These are phyloP conservation scores for Sabatieria punctata DNA, from an alignment of 2,888 invertebrate genomes.

Conservation along the genomic window DNA sequence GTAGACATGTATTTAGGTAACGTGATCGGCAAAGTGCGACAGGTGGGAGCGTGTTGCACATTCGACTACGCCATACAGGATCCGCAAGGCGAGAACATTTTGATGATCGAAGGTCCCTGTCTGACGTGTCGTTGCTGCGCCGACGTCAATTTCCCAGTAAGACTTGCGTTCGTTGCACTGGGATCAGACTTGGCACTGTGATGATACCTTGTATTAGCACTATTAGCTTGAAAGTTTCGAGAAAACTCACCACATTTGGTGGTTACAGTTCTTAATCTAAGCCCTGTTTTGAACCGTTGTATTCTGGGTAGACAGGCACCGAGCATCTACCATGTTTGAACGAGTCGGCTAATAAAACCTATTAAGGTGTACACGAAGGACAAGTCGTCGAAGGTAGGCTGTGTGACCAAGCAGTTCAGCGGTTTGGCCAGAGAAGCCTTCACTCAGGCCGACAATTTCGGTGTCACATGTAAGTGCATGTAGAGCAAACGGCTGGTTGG, in stretches of 20 bases:
- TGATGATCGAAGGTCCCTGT: neutral
- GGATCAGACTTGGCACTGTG: no score
- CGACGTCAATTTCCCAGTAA: conserved; percentile 7
- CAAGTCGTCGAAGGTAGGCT: conserved; percentile 47
- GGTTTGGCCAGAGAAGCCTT: conserved; percentile 62
- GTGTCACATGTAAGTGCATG: conserved; percentile 51
- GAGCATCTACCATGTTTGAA: no score
- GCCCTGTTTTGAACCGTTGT: no score
- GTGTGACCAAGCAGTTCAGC: conserved; percentile 75
- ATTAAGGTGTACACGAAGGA: neutral
- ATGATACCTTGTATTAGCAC: no score
- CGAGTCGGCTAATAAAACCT: no score
- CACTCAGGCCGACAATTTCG: conserved; percentile 71
- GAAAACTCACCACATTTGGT: no score
- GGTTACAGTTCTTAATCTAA: no score
- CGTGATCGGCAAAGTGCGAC: neutral
- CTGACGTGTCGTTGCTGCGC: conserved; percentile 2
- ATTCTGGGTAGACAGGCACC: no score
- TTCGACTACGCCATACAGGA: neutral
- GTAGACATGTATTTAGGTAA: neutral
- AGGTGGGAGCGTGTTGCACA: neutral
- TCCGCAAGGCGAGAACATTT: neutral
- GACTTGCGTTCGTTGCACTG: neutral
- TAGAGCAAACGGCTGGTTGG: no score
- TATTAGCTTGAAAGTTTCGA: no score